phyloP scores from a whole-genome alignment of 2,797 vertebrate species.

The Microchirus variegatus region DNA sequence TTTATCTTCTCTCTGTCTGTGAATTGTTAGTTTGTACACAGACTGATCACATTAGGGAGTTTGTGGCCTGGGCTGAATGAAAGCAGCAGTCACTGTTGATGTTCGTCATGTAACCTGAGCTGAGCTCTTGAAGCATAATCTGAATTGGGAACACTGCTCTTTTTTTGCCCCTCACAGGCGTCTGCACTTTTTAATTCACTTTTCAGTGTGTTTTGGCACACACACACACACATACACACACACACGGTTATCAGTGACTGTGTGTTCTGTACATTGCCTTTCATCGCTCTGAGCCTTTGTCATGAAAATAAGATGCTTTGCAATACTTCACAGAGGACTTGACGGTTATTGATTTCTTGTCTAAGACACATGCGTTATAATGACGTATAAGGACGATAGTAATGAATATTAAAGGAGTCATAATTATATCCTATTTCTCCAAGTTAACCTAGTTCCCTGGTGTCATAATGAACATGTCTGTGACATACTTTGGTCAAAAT shows the following conservation, averaged over 20 bases:
- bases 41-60: conserved; percentile 35
- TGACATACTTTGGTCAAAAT: no score
- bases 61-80: conserved; percentile 27
- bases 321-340: conserved; percentile 53
- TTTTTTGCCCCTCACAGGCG: not conserved
- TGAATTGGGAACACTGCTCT: no score
- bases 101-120: conserved; percentile 14
- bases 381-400: conserved; percentile 9
- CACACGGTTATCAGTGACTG: conserved; percentile 4
- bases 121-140: not conserved
- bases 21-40: conserved; percentile 2
- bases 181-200: conserved; percentile 23
- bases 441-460: no score
- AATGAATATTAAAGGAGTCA: conserved; percentile 54
- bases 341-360: conserved; percentile 67
- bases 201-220: conserved; percentile 28
- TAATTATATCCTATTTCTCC: no score
- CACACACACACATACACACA: conserved; percentile 33
- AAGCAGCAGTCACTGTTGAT: conserved; percentile 45
- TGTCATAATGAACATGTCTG: no score
- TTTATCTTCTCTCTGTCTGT: conserved; percentile 23
- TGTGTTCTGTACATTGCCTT: conserved; percentile 29
- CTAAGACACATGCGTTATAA: conserved; percentile 21
- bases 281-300: conserved; percentile 37
- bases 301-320: conserved; percentile 38